These are phyloP conservation scores for Albula goreensis DNA, from an alignment of 2,113 vertebrate genomes.

Conservation along the genomic window DNA sequence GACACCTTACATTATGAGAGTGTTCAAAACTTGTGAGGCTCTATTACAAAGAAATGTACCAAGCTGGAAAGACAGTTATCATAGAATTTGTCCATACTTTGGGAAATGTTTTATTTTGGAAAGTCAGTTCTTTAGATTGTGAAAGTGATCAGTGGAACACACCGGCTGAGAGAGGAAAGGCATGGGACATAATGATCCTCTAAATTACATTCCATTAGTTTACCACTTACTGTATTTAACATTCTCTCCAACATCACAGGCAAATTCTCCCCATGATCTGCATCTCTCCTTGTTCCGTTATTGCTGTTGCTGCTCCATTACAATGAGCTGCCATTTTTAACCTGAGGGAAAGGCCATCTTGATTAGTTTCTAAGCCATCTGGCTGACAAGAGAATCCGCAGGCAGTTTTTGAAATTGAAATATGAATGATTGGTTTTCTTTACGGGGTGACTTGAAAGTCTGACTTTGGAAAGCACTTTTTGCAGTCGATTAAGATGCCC, in stretches of 20 bases:
- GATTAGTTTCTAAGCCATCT: not conserved
- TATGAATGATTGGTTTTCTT: not conserved
- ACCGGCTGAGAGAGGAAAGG: not conserved
- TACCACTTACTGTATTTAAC: not conserved
- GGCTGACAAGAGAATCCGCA: not conserved
- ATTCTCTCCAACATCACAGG: not conserved
- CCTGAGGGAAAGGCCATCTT: not conserved
- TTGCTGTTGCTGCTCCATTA: not conserved
- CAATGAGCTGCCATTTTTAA: not conserved
- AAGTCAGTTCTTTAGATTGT: not conserved
- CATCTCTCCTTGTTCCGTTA: not conserved
- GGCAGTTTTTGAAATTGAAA: conserved; percentile 12
- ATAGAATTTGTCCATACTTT: not conserved
- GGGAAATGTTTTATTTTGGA: not conserved
- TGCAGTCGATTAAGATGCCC: not conserved
- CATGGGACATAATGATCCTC: not conserved
- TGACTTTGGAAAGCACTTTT: not conserved
- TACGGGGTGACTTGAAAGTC: not conserved
- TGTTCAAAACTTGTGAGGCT: not conserved
- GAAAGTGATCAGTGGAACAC: not conserved
- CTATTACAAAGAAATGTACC: not conserved
- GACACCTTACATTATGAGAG: not conserved
- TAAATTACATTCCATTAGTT: too few relatives aligned
- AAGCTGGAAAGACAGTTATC: not conserved
- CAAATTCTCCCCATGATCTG: not conserved